A percentile compares a stretch with the other conserved stretches of the same genome.
Evolutionary conservation across 2,888 invertebrate species (phyloP).

Genomic region (Psylliodes chrysocephalus): DNA sequence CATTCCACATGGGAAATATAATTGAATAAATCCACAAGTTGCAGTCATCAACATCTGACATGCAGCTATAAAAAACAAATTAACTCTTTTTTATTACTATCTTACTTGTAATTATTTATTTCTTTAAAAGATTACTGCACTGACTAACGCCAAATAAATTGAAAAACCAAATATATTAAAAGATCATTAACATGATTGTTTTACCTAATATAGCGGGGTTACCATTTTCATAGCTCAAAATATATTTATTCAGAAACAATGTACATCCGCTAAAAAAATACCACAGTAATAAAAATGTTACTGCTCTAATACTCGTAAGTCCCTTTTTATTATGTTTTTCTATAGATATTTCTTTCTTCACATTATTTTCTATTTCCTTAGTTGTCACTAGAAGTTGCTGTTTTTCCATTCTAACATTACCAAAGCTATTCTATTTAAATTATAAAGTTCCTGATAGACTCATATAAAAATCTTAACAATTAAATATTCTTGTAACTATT

Average conservation of each 20-base stretch:
- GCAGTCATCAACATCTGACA: constrained; percentile 82
- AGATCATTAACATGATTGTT: no score
- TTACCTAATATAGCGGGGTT: constrained; percentile 79
- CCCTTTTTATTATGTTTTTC: constrained; percentile 60
- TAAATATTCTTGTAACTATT: no score
- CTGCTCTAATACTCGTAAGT: constrained; percentile 69
- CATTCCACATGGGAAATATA: constrained; percentile 80
- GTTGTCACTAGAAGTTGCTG: constrained; percentile 21
- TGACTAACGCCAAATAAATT: no score
- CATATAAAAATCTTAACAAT: neutral
- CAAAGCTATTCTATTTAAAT: neutral
- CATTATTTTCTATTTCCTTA: constrained; percentile 43
- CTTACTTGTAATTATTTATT: no score
- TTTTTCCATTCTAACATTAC: constrained; percentile 44
- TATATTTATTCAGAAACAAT: constrained; percentile 81
- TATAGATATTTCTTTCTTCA: constrained; percentile 40
- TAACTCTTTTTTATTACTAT: no score
- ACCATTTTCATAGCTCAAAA: constrained; percentile 76
- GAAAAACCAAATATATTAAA: no score
- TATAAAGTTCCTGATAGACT: neutral
- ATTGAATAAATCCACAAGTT: constrained; percentile 77
- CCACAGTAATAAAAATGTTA: constrained; percentile 74
- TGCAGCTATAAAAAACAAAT: constrained; percentile 71
- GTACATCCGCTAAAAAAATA: constrained; percentile 83
- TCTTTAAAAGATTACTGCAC: no score